These are phyloP conservation scores for Chymomyza caudatula DNA, from an alignment of 2,888 invertebrate species.

Conservation along the genomic window DNA sequence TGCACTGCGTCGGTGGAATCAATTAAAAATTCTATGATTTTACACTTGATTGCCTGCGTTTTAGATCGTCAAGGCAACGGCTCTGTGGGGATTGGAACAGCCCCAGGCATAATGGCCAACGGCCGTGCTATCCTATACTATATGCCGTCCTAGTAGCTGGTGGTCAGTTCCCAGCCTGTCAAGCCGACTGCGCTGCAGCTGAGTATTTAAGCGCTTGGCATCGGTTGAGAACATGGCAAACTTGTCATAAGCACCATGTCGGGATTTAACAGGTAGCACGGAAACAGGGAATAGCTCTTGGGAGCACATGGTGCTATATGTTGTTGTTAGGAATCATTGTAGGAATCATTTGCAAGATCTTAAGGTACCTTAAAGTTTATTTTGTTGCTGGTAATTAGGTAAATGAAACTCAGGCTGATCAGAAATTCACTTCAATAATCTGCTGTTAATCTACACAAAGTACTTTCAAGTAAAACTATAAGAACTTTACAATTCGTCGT, in stretches of 20 bases:
- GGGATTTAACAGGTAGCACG: too few relatives aligned
- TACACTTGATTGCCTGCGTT: constrained; percentile 63
- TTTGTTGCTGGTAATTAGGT: too few relatives aligned
- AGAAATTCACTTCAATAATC: too few relatives aligned
- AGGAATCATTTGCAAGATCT: too few relatives aligned
- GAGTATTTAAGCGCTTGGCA: background rate
- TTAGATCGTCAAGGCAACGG: constrained; percentile 58
- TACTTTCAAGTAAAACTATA: too few relatives aligned
- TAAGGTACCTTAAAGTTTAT: too few relatives aligned
- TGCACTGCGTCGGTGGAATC: constrained; percentile 49
- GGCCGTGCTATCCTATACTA: background rate
- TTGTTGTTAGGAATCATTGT: too few relatives aligned
- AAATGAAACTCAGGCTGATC: too few relatives aligned
- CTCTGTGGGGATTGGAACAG: background rate
- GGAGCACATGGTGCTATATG: too few relatives aligned
- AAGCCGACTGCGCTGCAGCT: background rate
- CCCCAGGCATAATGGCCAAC: background rate
- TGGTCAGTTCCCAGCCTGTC: background rate
- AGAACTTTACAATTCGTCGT: too few relatives aligned
- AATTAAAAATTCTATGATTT: constrained; percentile 69
- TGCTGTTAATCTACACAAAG: too few relatives aligned
- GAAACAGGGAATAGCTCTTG: background rate
- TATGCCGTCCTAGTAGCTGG: background rate
- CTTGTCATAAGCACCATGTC: too few relatives aligned
- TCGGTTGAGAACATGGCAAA: background rate